Conservation (phyloP, 2,888 invertebrate species). For the Macrophya alboannulata region DNA sequence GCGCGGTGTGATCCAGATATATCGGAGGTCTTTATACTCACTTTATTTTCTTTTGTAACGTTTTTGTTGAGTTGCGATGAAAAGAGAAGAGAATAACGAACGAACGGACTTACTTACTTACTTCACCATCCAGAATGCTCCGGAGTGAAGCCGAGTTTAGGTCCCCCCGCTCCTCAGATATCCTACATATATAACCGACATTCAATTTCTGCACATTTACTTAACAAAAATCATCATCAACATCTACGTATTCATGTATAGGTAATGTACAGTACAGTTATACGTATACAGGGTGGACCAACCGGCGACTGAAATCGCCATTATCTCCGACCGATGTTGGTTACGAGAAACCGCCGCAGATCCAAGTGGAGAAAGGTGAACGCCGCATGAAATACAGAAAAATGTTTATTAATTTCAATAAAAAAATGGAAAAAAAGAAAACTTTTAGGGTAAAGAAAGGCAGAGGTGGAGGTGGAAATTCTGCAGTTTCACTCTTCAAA, state of each 20-base stretch:
- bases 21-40: constrained; percentile 60
- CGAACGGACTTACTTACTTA: background rate
- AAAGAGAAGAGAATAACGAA: constrained; percentile 34
- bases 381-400: background rate
- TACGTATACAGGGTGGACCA: constrained; percentile 36
- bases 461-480: background rate
- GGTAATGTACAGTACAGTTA: background rate
- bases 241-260: background rate
- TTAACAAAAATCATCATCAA: constrained; percentile 17
- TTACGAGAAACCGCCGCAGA: constrained; percentile 6
- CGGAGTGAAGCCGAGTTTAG: background rate
- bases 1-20: constrained; percentile 68
- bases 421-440: background rate
- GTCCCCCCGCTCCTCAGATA: constrained; percentile 18
- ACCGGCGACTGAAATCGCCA: constrained; percentile 5
- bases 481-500: constrained; percentile 5
- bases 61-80: constrained; percentile 16
- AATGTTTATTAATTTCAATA: background rate
- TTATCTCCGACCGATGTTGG: constrained; percentile 6
- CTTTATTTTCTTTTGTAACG: constrained; percentile 44
- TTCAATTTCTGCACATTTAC: constrained; percentile 44
- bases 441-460: background rate
- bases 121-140: background rate
- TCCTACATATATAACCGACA: background rate
- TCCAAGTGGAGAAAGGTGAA: constrained; percentile 38